Evolutionary conservation across 2,888 invertebrate species (phyloP).

Genomic region (Brachyopa scutellaris): DNA sequence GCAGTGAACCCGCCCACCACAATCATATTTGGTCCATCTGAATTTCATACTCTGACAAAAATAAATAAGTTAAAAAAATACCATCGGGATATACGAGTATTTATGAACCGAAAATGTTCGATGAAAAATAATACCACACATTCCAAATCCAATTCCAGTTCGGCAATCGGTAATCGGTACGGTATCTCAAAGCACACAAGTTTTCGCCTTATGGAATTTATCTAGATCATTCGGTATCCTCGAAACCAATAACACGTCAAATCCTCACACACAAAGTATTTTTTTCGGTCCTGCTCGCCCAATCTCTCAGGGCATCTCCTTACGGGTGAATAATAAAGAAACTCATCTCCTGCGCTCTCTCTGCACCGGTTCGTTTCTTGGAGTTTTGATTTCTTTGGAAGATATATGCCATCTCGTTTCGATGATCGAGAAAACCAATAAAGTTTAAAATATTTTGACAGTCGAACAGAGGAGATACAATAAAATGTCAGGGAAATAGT

Average conservation of each 20-base stretch:
- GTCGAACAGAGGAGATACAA: slow-evolving; percentile 63
- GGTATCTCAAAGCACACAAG: slow-evolving; percentile 3
- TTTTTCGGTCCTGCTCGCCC: slow-evolving; percentile 35
- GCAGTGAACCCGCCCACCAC: slow-evolving; percentile 59
- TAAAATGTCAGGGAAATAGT: slow-evolving; percentile 59
- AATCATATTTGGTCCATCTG: slow-evolving; percentile 64
- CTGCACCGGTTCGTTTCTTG: slow-evolving; percentile 25
- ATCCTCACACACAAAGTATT: slow-evolving; percentile 42
- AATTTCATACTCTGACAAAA: slow-evolving; percentile 33
- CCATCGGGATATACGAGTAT: slow-evolving; percentile 6
- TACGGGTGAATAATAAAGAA: slow-evolving; percentile 24
- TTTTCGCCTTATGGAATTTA: slow-evolving; percentile 62
- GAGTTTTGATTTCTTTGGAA: slow-evolving; percentile 66
- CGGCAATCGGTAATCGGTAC: too few relatives aligned
- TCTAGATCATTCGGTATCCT: slow-evolving; percentile 67
- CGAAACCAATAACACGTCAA: slow-evolving; percentile 68
- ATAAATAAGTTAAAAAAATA: background rate
- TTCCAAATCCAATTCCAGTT: too few relatives aligned
- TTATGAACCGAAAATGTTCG: slow-evolving; percentile 60
- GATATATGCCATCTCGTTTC: slow-evolving; percentile 67
- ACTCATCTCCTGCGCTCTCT: slow-evolving; percentile 11
- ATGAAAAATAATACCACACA: slow-evolving; percentile 59
- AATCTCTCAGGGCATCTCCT: slow-evolving; percentile 53
- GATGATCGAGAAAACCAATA: slow-evolving; percentile 71
- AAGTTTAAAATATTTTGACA: slow-evolving; percentile 71